Conservation (phyloP, 1,140 invertebrate species). For the Gryllus bimaculatus region DNA sequence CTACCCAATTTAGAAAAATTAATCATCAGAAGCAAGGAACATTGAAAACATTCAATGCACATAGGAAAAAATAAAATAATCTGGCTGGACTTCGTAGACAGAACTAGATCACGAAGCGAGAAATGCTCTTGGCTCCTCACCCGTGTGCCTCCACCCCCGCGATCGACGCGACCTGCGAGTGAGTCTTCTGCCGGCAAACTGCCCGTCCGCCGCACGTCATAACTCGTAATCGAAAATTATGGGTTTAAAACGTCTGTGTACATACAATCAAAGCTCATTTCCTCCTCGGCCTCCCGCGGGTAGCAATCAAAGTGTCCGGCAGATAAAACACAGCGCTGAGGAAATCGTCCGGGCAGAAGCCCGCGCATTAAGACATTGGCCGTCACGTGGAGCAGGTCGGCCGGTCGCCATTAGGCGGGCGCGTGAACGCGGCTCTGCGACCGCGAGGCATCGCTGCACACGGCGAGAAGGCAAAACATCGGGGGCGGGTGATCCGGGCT, state of each 20-base stretch:
- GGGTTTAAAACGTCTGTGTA: neutral
- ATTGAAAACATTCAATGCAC: too few species aligned
- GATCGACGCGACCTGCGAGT: neutral
- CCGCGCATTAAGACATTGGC: neutral
- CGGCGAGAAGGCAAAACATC: too few species aligned
- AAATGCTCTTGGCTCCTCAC: too few species aligned
- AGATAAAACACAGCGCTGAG: too few species aligned
- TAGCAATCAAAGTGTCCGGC: neutral
- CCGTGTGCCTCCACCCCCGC: too few species aligned
- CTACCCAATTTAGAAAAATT: too few species aligned
- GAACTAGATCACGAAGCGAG: too few species aligned
- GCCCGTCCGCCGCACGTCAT: neutral
- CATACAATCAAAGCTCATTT: neutral
- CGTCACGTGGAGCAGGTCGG: neutral
- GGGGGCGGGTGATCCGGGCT: too few species aligned
- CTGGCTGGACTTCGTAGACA: too few species aligned
- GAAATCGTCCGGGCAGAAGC: neutral
- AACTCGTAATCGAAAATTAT: neutral
- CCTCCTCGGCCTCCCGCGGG: neutral
- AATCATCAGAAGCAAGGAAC: too few species aligned
- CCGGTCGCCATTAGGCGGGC: neutral
- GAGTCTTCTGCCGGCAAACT: neutral
- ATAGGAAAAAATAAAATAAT: too few species aligned
- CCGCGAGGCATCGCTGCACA: too few species aligned
- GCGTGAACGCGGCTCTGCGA: neutral